Evolutionary conservation across 2,113 vertebrate genomes (phyloP), one percentile per base, ranked within the genome.

Genomic region (Danionella cerebrum): DNA sequence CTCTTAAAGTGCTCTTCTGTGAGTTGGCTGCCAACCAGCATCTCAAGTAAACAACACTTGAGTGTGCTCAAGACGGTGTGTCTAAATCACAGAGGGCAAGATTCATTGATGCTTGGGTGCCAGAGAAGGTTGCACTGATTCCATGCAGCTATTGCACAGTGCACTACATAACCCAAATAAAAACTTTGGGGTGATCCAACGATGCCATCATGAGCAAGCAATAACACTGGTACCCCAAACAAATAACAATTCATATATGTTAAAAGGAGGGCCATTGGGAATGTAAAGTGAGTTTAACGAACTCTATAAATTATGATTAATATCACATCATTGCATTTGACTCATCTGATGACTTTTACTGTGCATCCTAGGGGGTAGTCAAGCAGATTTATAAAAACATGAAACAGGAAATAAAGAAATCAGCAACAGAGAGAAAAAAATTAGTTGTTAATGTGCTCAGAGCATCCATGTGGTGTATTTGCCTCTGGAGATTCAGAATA

Each of bases 1-100:
- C 36, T 51, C 19, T 51, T 65, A 69, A 73, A 69, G 44, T 36
- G 35, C 11, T 65, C 59, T 39, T 38, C n/a, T n/a, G 25, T 42
- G 25, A 52, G 33, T 16, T 51, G 42, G 42, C 57, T 59, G 51
- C 33, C 55, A 54, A 36, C 55, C 39, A 71, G 27, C 25, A 55
- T 8, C n/a, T 16, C 33, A 65, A 60, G 33, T 65, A 71, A 57
- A 58, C 31, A 14, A 50, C 45, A 68, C 35, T 31, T 14, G 42
- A 47, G n/a, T 29, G 22, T 10, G 42, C 9, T n/a, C n/a, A n/a
- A n/a, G n/a, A n/a, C n/a, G n/a, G 41, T 67, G 52, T 25, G 51
- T 13, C 11, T 58, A 8, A 16, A 12, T 59, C 55, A n/a, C 29
- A 42, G 21, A 27, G 57, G 5, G 10, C 25, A 29, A 22, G 39